Evolutionary conservation across 2,888 invertebrate species (phyloP), one percentile per base, ranked within the genome.

Genomic region (Melinaea marsaeus): DNA sequence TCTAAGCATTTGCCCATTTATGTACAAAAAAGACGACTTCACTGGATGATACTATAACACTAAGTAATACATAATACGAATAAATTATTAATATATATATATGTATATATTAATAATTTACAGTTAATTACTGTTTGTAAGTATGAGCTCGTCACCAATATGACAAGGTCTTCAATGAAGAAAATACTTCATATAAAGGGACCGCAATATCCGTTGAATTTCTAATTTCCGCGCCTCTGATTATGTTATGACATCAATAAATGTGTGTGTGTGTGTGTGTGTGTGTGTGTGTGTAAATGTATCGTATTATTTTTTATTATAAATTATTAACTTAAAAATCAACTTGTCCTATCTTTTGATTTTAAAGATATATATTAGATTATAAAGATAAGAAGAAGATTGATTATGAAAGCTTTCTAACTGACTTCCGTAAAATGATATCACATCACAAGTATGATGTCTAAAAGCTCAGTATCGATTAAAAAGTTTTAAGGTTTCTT

Each of bases 211-310:
- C 67, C 67, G 67, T 45, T 46, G 60, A 35, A 60, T 45, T 62
- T 64, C 57, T 60, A 67, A 67, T 67, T 67, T 67, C 67, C 67
- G 62, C 32, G 54, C 57, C 42, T 48, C 45, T 57, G 58, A 62
- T 67, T 64, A 64, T 62, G 13, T 54, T 56, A 51, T 60, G 58
- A 51, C 32, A 11, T 42, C 42, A 9, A 32, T 51, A 51, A 51
- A 51, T 51, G 51, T 51, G 22, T 51, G 51, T 51, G 51, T 22
- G 22, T 22, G 22, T 22, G 22, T 22, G 22, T 22, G 22, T 22
- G 22, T 22, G 22, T 22, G 22, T 22, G 22, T 22, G 22, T 22
- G 22, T 22, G 22, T 22, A 22, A 22, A 22, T 22, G 22, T 22
- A 22, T 22, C 22, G 22, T 22, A 22, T 1, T 22, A 22, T 22